Evolutionary conservation across 2,113 vertebrate genomes (phyloP), one percentile per base, ranked within the genome.

Genomic region (Murina feae): DNA sequence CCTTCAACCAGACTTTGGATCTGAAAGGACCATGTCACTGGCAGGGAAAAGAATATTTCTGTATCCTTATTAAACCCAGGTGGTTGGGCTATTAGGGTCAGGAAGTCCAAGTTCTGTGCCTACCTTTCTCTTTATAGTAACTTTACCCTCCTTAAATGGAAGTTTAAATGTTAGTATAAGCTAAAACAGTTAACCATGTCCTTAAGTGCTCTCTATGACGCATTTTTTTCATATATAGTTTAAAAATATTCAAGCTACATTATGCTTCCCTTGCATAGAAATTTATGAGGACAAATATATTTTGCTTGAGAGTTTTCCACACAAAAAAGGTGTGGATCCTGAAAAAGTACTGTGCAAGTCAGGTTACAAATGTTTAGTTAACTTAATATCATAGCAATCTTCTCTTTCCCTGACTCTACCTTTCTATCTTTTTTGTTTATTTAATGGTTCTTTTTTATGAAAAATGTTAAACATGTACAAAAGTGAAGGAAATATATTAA

Each of bases 211-310:
- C 58, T 87, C 72, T 82, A 37, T 74, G 42, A 8, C 42, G 84
- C 37, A 72, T 83, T 81, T 95, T 90, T 25, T 79, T 86, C 47
- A 82, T 72, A 51, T 68, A 90, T 84, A 69, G 42, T 84, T 93
- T 80, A 51, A 93, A 23, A 58, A 32, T 65, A 37, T 71, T 60
- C 68, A 58, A 72, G 28, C 35, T 96, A 58, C 37, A 80, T 71
- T 94, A 78, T 86, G 44, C 58, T 84, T 89, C 25, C 44, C 35
- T 85, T 96, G 82, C 60, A 86, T 32, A 88, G 91, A 90, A 81
- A 88, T 86, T 66, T 91, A 71, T 84, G 32, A 96, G 60, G 51
- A 85, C 37, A 87, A 92, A 53, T 72, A 65, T 47, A 66, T 92
- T 93, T 93, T 69, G 13, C 72, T 78, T 93, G 58, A 93, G 71